Evolutionary conservation across 2,888 invertebrate genomes (phyloP).

Genomic region (Druceiella hillmani): DNA sequence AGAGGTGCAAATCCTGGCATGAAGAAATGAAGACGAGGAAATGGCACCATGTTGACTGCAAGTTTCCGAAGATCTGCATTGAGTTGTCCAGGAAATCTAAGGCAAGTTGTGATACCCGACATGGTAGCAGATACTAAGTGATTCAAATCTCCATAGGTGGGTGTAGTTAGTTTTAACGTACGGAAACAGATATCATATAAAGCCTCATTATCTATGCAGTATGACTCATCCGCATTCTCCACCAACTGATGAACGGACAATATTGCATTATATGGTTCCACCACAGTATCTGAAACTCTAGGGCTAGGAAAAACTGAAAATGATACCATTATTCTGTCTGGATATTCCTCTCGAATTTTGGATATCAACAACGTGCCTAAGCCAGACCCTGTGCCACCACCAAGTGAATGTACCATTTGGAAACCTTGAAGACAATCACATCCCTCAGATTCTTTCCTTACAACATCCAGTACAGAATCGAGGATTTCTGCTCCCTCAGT

Average conservation of each 20-base stretch:
- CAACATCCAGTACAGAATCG: constrained; percentile 60
- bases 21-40: constrained; percentile 76
- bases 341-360: constrained; percentile 72
- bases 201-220: constrained; percentile 58
- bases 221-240: constrained; percentile 58
- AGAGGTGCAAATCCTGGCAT: constrained; percentile 70
- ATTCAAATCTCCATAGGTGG: constrained; percentile 58
- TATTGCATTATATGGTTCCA: constrained; percentile 60
- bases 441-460: constrained; percentile 63
- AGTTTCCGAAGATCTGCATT: constrained; percentile 73
- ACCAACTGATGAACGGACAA: constrained; percentile 53
- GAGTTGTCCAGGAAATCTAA: constrained; percentile 33
- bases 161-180: constrained; percentile 53
- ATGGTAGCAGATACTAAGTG: constrained; percentile 54
- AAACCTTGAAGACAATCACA: constrained; percentile 77
- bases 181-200: constrained; percentile 59
- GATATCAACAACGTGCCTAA: constrained; percentile 67
- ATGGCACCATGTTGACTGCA: constrained; percentile 91
- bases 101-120: constrained; percentile 55
- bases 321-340: constrained; percentile 70
- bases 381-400: constrained; percentile 73
- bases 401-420: constrained; percentile 67
- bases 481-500: constrained; percentile 70
- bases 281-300: constrained; percentile 58
- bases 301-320: constrained; percentile 64